A percentile compares a stretch with the other conserved stretches of the same genome.
Evolutionary conservation across 2,113 vertebrate species (phyloP).

Genomic region (Caranx melampygus): DNA sequence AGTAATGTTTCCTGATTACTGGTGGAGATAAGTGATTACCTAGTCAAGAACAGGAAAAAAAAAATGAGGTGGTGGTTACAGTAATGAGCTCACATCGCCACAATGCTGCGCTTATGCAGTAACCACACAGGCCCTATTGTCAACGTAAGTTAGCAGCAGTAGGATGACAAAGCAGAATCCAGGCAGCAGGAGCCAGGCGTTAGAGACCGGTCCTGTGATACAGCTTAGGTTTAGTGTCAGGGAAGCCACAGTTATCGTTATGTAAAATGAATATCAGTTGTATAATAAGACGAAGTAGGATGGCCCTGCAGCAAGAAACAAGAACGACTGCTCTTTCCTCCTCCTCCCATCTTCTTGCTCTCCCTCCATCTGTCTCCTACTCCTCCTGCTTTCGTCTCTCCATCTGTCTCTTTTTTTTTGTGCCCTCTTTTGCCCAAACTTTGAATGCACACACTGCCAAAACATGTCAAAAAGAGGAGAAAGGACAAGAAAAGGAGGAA

Average conservation of each 20-base stretch:
- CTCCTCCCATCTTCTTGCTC: slow-evolving; percentile 72
- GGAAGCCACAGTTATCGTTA: slow-evolving; percentile 61
- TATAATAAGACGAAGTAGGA: slow-evolving; percentile 79
- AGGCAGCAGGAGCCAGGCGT: slow-evolving; percentile 30
- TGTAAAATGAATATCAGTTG: slow-evolving; percentile 75
- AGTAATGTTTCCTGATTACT: slow-evolving; percentile 7
- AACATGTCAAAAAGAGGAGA: slow-evolving; percentile 62
- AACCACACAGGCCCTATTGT: slow-evolving; percentile 22
- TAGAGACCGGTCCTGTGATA: slow-evolving; percentile 28
- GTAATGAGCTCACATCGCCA: slow-evolving; percentile 30
- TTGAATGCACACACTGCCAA: slow-evolving; percentile 57
- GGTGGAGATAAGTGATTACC: neutral
- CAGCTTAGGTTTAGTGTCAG: slow-evolving; percentile 59
- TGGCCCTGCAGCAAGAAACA: slow-evolving; percentile 77
- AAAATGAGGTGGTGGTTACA: slow-evolving; percentile 20
- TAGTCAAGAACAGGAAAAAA: slow-evolving; percentile 18
- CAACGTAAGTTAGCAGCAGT: slow-evolving; percentile 52
- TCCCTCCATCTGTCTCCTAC: slow-evolving; percentile 76
- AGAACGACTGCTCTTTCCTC: slow-evolving; percentile 76
- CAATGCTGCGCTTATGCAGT: slow-evolving; percentile 18
- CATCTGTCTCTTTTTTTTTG: slow-evolving; percentile 72
- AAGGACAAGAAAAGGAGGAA: slow-evolving; percentile 42
- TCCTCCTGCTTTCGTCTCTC: slow-evolving; percentile 71
- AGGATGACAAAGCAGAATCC: slow-evolving; percentile 55
- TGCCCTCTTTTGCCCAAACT: slow-evolving; percentile 75